A percentile compares a stretch with the other conserved stretches of the same genome.
Conservation (phyloP, 2,888 invertebrate species). For the Hyalella azteca region DNA sequence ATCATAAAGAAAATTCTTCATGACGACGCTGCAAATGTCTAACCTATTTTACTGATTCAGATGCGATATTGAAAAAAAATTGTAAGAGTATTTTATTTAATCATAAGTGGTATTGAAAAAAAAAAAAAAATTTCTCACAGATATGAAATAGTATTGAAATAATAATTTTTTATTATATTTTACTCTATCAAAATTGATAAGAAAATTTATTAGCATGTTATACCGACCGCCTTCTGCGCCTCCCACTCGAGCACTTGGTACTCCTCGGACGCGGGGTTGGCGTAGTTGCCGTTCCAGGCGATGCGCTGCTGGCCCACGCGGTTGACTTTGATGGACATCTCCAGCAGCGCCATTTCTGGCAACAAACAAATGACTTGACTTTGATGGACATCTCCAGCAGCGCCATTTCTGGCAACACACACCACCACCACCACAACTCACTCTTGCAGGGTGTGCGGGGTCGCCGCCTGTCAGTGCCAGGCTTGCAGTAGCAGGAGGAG, state of each 20-base stretch:
- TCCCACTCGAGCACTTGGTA: slow-evolving; percentile 84
- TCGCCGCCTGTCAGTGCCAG: slow-evolving; percentile 72
- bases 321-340: slow-evolving; percentile 81
- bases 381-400: background rate
- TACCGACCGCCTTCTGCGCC: slow-evolving; percentile 82
- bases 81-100: too few relatives aligned
- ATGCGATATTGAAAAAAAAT: too few relatives aligned
- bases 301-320: slow-evolving; percentile 80
- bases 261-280: slow-evolving; percentile 78
- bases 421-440: slow-evolving; percentile 59
- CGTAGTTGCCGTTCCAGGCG: slow-evolving; percentile 77
- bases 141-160: background rate
- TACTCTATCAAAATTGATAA: background rate
- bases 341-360: slow-evolving; percentile 74
- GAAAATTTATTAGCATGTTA: background rate
- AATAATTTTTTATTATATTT: background rate
- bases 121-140: too few relatives aligned
- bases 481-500: slow-evolving; percentile 85
- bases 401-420: background rate
- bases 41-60: too few relatives aligned
- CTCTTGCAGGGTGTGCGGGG: slow-evolving; percentile 78
- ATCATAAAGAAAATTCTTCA: too few relatives aligned
- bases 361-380: background rate
- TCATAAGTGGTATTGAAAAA: too few relatives aligned
- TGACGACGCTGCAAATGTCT: too few relatives aligned